A percentile compares a stretch with the other conserved stretches of the same genome.
These are phyloP conservation scores for Anthoscopus minutus DNA, from an alignment of 2,113 vertebrate species.

Conservation along the genomic window DNA sequence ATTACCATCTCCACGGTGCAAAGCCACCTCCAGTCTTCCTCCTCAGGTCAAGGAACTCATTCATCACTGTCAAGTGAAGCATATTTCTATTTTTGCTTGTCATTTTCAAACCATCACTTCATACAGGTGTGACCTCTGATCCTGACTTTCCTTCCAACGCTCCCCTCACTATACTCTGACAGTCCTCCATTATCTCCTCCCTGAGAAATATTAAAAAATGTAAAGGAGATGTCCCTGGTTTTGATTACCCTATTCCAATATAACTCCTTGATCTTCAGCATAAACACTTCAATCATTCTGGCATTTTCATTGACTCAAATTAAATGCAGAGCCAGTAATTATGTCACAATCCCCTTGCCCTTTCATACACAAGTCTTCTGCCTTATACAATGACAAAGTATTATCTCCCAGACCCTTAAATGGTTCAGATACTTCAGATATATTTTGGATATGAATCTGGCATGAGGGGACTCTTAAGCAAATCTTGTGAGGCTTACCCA, in stretches of 20 bases:
- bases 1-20: neutral
- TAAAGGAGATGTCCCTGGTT: constrained; percentile 19
- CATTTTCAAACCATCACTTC: neutral
- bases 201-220: constrained; percentile 15
- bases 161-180: neutral
- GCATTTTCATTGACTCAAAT: constrained; percentile 61
- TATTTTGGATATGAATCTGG: neutral
- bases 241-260: constrained; percentile 28
- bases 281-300: constrained; percentile 62
- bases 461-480: neutral
- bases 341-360: constrained; percentile 34
- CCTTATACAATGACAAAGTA: neutral
- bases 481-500: neutral
- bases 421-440: neutral
- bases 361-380: constrained; percentile 14
- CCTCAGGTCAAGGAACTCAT: constrained; percentile 21
- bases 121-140: constrained; percentile 39
- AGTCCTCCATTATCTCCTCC: neutral
- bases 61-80: neutral
- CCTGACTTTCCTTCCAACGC: neutral
- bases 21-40: neutral
- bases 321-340: constrained; percentile 49
- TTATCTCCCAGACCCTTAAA: neutral
- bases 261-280: constrained; percentile 43
- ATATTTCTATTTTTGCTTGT: constrained; percentile 27